Base-by-base conservation (phyloP, 92 coral and sea anemone species). In the Parazoanthus swiftii region DNA sequence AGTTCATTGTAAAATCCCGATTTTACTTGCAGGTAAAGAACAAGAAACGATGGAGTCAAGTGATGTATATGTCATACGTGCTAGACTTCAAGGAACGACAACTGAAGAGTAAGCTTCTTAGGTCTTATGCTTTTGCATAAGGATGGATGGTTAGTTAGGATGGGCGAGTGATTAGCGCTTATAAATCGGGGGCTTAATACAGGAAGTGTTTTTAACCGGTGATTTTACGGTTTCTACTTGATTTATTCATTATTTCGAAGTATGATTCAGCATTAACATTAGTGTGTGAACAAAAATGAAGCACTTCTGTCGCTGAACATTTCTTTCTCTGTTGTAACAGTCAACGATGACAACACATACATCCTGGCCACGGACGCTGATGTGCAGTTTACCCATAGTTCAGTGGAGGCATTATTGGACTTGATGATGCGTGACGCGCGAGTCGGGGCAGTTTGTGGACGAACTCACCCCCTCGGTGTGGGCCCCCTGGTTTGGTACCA, bases 401-500 rank as follows among this genome's bases (percentile, higher is more conserved):
- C 98, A 74, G 98, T 96, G 84, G 98, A 96, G 70, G 98, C 98
- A 10, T 77, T 96, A 65, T 91, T 96, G 3, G 98, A 94, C 88
- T 91, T 93, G 71, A 92, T 96, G 93, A 90, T 93, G 88, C 88
- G 98, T 39, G 98, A 96, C 66, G 92, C 92, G 16, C 85, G 87
- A 35, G 98, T 96, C 15, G 98, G 98, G 8, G 98, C 98, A 0
- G 98, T 94, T 26, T 96, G 98, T 74, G 98, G 96, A 1, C 91
- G 98, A 46, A 96, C 98, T 13, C 98, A 96, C 76, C 98, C 98
- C 16, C 50, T 96, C 66, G 98, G 98, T 21, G 90, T 89, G 21
- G 98, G 98, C 0, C 98, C 98, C 0, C 10, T 96, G 20, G 98
- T 96, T 4, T 96, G 98, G 98, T 96, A 96, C 72, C 98, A 95